Conservation (phyloP, 2,113 vertebrate genomes). For the Ctenodactylus gundi region DNA sequence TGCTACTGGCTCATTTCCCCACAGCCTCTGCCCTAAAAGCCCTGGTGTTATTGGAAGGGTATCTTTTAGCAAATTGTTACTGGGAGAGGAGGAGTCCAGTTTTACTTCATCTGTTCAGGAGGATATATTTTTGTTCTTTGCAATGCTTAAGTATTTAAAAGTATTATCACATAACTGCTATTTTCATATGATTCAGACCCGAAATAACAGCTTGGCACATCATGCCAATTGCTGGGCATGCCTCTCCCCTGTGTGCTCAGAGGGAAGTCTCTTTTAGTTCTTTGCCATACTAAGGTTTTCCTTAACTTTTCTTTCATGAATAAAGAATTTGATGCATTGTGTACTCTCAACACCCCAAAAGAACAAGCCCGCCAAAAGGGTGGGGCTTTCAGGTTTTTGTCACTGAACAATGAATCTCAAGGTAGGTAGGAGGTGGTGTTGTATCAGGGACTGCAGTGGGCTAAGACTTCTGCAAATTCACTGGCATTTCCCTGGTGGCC, state of each 20-base stretch:
- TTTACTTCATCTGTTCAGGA: neutral
- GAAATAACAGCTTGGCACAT: neutral
- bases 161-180: neutral
- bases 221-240: neutral
- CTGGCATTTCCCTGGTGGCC: neutral
- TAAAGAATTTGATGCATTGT: neutral
- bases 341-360: too few relatives aligned
- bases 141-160: neutral
- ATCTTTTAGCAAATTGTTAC: neutral
- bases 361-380: neutral
- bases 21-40: neutral
- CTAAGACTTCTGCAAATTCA: neutral
- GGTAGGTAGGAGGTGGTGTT: neutral
- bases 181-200: neutral
- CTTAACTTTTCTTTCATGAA: neutral
- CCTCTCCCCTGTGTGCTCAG: neutral
- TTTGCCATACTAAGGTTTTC: neutral
- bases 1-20: neutral
- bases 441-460: neutral
- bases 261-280: neutral
- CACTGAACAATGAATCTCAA: neutral
- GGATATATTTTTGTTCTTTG: neutral
- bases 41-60: neutral
- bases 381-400: neutral
- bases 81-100: neutral